Evolutionary conservation across 2,797 vertebrate species (phyloP).

Genomic region (Gambelia wislizenii): DNA sequence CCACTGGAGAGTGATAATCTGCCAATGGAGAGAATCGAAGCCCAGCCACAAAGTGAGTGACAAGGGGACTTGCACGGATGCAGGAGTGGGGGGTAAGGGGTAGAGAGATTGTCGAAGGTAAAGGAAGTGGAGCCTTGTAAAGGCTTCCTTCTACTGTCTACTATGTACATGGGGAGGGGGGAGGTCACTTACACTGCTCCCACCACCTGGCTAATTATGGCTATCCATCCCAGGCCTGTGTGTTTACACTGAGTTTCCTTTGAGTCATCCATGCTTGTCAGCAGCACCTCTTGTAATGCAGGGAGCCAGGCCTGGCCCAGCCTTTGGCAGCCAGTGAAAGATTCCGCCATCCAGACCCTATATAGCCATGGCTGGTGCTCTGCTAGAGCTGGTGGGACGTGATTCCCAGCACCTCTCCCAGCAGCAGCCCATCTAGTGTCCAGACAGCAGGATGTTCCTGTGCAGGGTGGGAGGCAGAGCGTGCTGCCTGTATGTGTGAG

Average conservation of each 20-base stretch:
- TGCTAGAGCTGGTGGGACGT: not conserved
- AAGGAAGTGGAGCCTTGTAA: not conserved
- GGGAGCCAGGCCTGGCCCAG: not conserved
- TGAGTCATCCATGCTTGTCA: conserved; percentile 27
- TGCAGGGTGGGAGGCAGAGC: not conserved
- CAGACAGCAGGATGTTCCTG: not conserved
- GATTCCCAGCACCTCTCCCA: not conserved
- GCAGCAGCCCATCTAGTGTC: not conserved
- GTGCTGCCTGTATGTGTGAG: not conserved
- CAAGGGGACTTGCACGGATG: not conserved
- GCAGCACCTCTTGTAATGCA: not conserved
- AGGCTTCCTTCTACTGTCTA: not conserved
- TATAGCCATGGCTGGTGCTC: conserved; percentile 31
- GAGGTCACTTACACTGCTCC: not conserved
- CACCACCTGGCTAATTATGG: conserved; percentile 41
- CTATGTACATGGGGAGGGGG: too few relatives aligned
- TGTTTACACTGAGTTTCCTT: conserved; percentile 48
- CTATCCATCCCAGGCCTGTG: not conserved
- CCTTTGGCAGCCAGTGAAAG: not conserved
- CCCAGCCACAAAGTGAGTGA: not conserved
- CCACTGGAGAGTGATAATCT: not conserved
- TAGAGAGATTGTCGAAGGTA: not conserved
- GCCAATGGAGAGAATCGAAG: not conserved
- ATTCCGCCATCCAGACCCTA: conserved; percentile 14
- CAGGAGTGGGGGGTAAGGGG: too few relatives aligned